Conservation (phyloP, 2,888 invertebrate species). For the Tricholauxania praeusta region DNA sequence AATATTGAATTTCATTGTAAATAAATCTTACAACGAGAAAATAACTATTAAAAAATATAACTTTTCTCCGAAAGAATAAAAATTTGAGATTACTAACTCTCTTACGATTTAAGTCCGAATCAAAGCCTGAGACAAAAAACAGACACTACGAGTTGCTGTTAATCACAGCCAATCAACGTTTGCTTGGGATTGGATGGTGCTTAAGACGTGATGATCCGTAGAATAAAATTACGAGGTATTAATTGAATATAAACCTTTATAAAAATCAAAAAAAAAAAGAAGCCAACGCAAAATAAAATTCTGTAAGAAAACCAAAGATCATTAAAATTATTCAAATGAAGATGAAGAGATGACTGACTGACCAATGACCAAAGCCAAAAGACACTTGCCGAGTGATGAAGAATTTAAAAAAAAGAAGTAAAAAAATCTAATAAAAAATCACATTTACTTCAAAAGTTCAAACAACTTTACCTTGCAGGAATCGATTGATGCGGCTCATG, state of each 20-base stretch:
- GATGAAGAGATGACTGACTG: conserved; percentile 15
- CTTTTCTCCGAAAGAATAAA: conserved; percentile 61
- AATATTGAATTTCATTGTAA: conserved; percentile 64
- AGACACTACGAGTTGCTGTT: background rate
- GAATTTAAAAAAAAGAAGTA: conserved; percentile 33
- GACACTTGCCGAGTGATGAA: conserved; percentile 34
- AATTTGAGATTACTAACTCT: conserved; percentile 52
- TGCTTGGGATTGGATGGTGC: conserved; percentile 10
- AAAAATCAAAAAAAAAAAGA: conserved; percentile 26
- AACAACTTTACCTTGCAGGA: conserved; percentile 29
- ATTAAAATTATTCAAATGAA: conserved; percentile 59
- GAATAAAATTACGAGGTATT: conserved; percentile 59
- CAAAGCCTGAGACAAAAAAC: background rate
- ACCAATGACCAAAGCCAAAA: background rate
- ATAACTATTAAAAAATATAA: conserved; percentile 44
- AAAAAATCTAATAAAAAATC: no score
- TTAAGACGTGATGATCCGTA: conserved; percentile 17
- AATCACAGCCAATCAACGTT: conserved; percentile 34
- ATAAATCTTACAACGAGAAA: conserved; percentile 50
- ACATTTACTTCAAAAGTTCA: conserved; percentile 15
- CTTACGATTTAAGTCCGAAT: background rate
- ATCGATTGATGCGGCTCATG: background rate
- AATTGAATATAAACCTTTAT: conserved; percentile 59
- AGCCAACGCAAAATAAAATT: conserved; percentile 42
- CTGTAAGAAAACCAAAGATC: conserved; percentile 52